A percentile compares a stretch with the other conserved stretches of the same genome.
Conservation (phyloP, 2,797 vertebrate genomes). For the Psittacula derbiana region DNA sequence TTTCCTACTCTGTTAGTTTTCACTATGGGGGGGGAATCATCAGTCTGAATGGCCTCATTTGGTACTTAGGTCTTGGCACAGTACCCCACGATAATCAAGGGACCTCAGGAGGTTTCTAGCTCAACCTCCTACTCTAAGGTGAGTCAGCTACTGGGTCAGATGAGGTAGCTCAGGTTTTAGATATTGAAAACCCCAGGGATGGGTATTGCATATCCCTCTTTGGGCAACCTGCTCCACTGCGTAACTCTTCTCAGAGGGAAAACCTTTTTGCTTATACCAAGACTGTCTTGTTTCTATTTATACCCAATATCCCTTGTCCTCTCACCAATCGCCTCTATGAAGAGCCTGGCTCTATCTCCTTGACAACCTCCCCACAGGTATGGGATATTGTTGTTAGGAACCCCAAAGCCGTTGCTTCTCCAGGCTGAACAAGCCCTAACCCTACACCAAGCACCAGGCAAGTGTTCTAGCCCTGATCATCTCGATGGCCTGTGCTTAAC, state of each 20-base stretch:
- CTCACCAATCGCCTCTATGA: background rate
- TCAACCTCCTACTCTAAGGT: background rate
- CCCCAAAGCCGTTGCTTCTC: background rate
- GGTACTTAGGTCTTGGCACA: too few species aligned
- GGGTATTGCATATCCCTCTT: rapidly evolving
- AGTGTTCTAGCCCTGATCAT: background rate
- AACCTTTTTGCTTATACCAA: background rate
- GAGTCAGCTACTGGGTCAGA: background rate
- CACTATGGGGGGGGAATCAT: background rate
- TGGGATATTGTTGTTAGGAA: rapidly evolving
- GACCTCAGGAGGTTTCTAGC: background rate
- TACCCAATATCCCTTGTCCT: background rate
- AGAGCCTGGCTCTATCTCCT: rapidly evolving
- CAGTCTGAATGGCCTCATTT: background rate
- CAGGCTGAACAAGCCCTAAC: background rate
- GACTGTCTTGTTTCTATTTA: background rate
- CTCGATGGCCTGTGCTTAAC: background rate
- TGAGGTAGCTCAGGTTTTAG: background rate
- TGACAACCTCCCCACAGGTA: background rate
- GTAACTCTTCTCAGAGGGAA: background rate
- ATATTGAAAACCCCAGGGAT: background rate
- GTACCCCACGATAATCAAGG: background rate
- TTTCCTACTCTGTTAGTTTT: background rate
- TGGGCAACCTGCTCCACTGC: background rate
- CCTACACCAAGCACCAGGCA: background rate